Evolutionary conservation across 2,113 vertebrate species (phyloP), one percentile per base, ranked within the genome.

Genomic region (Taxidea taxus): DNA sequence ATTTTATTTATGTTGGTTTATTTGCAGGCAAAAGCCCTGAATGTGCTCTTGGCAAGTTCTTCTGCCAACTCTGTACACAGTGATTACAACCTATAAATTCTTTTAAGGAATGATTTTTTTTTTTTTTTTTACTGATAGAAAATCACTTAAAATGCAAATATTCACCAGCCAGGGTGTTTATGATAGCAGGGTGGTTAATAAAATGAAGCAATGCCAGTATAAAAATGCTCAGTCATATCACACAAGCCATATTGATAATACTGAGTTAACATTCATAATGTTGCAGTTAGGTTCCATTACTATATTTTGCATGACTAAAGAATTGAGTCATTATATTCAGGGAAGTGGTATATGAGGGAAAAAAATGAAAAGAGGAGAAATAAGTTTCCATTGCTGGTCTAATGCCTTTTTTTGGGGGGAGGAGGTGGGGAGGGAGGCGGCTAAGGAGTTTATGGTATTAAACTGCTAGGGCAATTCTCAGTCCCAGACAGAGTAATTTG

Each of bases 101-200:
- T 85, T 96, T 97, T 97, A 90, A 96, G 97, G 56, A 97, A 85
- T 34, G 5, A 66, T 82, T 91, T 29, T 82, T 94, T 20, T 29
- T 82, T 91, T 25, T 82, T 94, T 89, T 90, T 97, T 96, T 93
- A 51, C 78, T 58, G 86, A 91, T 94, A 94, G 72, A 75, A 97
- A 87, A 97, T 96, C 89, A 88, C 82, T 81, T 97, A 96, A 97
- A 98, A 98, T 96, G 64, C 62, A 96, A 80, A 49, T 97, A 96
- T 93, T 97, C 84, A 78, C 49, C 77, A 90, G 86, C 49, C 29
- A 29, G 7, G 10, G 2, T 86, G 37, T 93, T 97, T 97, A 96
- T 91, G 75, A 72, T 84, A 95, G 88, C 15, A 75, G 42, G 27
- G 12, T 97, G 44, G 56, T 84, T 94, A 96, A 96, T 90, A 97